Evolutionary conservation across 2,113 vertebrate genomes (phyloP).

Genomic region (Solea senegalensis): DNA sequence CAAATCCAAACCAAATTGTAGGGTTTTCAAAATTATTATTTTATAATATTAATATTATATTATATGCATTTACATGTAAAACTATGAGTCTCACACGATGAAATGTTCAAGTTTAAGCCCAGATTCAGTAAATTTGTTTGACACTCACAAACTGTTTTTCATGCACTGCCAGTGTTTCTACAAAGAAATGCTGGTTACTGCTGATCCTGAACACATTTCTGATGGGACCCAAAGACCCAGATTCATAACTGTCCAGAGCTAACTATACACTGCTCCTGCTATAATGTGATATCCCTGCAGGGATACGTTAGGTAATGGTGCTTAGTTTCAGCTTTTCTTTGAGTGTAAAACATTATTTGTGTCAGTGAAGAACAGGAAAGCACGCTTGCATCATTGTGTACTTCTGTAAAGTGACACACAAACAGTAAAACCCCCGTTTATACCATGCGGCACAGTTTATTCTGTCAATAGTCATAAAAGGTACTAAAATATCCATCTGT

Average conservation of each 20-base stretch:
- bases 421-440: conserved; percentile 15
- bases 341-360: conserved; percentile 5
- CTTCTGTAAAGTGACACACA: conserved; percentile 26
- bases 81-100: not conserved
- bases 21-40: too few species aligned
- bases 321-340: conserved; percentile 42
- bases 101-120: not conserved
- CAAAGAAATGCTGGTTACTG: not conserved
- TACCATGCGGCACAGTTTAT: too few species aligned
- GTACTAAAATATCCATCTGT: too few species aligned
- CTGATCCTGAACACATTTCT: not conserved
- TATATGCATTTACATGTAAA: too few species aligned
- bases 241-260: conserved; percentile 13
- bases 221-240: conserved; percentile 12
- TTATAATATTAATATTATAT: too few species aligned
- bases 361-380: conserved; percentile 23
- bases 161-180: not conserved
- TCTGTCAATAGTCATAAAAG: too few species aligned
- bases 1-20: too few species aligned
- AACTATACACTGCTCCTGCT: conserved; percentile 1
- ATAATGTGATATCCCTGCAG: conserved; percentile 28
- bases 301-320: conserved; percentile 26
- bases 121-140: not conserved
- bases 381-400: not conserved
- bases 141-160: not conserved